phyloP scores from a whole-genome alignment of 2,113 vertebrate genomes.

The Hemicordylus capensis region DNA sequence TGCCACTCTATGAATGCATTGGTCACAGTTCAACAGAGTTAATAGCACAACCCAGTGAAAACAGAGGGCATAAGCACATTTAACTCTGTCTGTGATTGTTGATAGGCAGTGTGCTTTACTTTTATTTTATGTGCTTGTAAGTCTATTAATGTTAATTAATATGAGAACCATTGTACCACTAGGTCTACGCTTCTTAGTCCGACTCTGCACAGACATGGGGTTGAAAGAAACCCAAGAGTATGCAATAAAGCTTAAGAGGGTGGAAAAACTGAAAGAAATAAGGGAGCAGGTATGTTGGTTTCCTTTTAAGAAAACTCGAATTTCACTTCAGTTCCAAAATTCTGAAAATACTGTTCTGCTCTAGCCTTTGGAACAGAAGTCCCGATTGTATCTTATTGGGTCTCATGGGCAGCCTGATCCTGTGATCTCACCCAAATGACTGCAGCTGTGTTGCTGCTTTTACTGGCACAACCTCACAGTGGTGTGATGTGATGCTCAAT shows the following conservation, averaged over 20 bases:
- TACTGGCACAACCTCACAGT: neutral
- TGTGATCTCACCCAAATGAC: neutral
- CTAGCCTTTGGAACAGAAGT: neutral
- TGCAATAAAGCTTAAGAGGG: constrained; percentile 90
- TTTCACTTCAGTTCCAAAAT: neutral
- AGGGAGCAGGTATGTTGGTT: constrained; percentile 86
- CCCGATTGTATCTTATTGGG: neutral
- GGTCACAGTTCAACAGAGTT: neutral
- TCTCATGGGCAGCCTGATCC: neutral
- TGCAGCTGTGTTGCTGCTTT: neutral
- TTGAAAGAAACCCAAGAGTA: constrained; percentile 95
- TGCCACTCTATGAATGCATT: neutral
- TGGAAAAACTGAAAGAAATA: constrained; percentile 94
- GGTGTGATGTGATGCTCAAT: no score
- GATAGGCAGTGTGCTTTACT: neutral
- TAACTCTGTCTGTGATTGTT: neutral
- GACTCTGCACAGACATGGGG: constrained; percentile 92
- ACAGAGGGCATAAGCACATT: neutral
- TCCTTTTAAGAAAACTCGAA: constrained; percentile 2
- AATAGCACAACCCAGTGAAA: neutral
- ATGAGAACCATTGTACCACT: constrained; percentile 45
- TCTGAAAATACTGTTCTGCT: neutral
- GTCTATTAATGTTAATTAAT: neutral
- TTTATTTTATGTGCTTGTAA: constrained; percentile 15
- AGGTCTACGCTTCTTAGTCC: constrained; percentile 92